phyloP scores from a whole-genome alignment of 2,113 vertebrate genomes.

The Tragulus kanchil region DNA sequence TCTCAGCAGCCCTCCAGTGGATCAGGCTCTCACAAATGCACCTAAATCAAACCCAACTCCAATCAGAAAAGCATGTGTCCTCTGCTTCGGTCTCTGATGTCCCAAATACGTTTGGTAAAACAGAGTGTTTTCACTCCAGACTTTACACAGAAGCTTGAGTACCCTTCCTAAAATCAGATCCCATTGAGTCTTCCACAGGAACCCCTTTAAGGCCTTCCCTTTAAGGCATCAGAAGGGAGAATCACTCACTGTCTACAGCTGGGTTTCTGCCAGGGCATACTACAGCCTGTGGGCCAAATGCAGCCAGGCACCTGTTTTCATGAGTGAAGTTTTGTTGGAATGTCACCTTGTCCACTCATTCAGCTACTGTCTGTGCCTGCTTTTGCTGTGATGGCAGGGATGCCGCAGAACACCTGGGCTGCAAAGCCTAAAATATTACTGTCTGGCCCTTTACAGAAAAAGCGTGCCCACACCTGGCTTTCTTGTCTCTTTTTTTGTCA shows the following conservation, averaged over 20 bases:
- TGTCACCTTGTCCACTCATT: background rate
- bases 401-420: accelerated
- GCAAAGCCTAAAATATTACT: background rate
- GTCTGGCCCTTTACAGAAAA: background rate
- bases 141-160: background rate
- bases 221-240: background rate
- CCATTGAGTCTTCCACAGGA: background rate
- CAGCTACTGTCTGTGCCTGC: background rate
- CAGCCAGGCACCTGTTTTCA: background rate
- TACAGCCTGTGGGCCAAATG: background rate
- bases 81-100: background rate
- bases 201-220: background rate
- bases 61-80: background rate
- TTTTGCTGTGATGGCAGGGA: background rate
- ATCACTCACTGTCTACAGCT: background rate
- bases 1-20: background rate
- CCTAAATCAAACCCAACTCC: background rate
- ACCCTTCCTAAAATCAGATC: background rate
- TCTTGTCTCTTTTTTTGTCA: background rate
- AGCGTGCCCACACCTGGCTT: background rate
- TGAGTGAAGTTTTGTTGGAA: conserved; percentile 8
- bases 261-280: background rate
- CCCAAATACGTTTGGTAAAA: background rate
- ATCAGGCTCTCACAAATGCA: background rate
- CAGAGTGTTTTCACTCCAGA: background rate